These are phyloP conservation scores for Griposia aprilina DNA, from an alignment of 2,888 invertebrate genomes.

Conservation along the genomic window DNA sequence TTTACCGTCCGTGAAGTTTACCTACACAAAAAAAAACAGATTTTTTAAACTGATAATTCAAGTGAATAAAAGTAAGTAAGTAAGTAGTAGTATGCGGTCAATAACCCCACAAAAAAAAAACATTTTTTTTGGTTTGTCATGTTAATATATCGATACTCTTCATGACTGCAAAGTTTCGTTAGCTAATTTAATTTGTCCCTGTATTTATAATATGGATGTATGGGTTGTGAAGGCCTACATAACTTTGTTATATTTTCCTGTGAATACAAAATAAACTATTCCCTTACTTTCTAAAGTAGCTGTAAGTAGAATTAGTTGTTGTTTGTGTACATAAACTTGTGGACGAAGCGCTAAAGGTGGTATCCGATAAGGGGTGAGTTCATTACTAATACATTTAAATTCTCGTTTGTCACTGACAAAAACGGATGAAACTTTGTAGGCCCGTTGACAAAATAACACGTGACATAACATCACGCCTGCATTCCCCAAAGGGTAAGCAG, in stretches of 20 bases:
- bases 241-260: not conserved
- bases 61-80: no score
- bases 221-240: not conserved
- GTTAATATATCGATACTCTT: no score
- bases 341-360: not conserved
- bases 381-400: slow-evolving; percentile 1
- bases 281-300: not conserved
- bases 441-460: not conserved
- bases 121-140: no score
- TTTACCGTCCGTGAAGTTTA: no score
- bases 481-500: no score
- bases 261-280: not conserved
- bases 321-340: not conserved
- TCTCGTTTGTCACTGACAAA: not conserved
- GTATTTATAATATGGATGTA: not conserved
- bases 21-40: no score
- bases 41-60: no score
- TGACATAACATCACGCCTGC: no score
- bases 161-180: no score
- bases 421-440: not conserved
- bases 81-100: no score
- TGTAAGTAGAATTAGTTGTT: not conserved
- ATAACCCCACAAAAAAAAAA: no score
- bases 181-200: no score
- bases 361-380: not conserved